Percentiles rank a stretch among this genome's conserved stretches.
Conservation (phyloP, 2,888 invertebrate species). For the Biston betularia region DNA sequence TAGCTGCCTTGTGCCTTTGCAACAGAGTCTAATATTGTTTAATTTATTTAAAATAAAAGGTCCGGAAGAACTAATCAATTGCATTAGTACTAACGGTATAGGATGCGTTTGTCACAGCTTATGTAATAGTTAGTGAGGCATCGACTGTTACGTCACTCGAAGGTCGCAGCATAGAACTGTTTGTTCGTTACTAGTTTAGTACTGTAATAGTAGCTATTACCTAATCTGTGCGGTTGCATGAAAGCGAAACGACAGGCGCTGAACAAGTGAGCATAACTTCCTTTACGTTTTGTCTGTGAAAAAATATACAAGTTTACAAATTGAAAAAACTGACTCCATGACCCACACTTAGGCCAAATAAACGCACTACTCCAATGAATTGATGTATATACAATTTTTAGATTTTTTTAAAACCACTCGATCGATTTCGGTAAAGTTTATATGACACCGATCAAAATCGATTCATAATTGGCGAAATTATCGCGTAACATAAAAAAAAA, state of each 20-base stretch:
- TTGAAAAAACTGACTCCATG: too few relatives aligned
- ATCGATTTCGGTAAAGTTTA: too few relatives aligned
- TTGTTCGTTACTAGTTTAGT: constrained; percentile 5
- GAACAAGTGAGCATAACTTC: constrained; percentile 1
- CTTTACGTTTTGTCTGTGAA: not conserved
- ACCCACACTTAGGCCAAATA: too few relatives aligned
- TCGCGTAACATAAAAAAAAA: too few relatives aligned
- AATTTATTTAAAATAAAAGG: not conserved
- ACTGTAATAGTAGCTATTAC: constrained; percentile 7
- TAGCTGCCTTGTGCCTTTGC: constrained; percentile 15
- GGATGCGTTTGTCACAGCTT: constrained; percentile 34
- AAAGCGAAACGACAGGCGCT: constrained; percentile 19
- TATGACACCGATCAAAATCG: too few relatives aligned
- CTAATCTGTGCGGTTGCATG: constrained; percentile 20
- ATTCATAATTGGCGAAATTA: too few relatives aligned
- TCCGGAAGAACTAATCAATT: constrained; percentile 39
- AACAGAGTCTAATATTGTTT: constrained; percentile 22
- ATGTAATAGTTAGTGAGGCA: not conserved
- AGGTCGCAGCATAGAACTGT: constrained; percentile 15
- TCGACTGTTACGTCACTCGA: constrained; percentile 18
- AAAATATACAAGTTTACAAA: too few relatives aligned
- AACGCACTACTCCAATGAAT: too few relatives aligned
- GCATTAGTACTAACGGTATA: constrained; percentile 23
- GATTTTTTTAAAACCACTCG: too few relatives aligned
- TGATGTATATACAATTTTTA: too few relatives aligned